Conservation (phyloP, 1,140 invertebrate species). For the Nylanderia fulva region DNA sequence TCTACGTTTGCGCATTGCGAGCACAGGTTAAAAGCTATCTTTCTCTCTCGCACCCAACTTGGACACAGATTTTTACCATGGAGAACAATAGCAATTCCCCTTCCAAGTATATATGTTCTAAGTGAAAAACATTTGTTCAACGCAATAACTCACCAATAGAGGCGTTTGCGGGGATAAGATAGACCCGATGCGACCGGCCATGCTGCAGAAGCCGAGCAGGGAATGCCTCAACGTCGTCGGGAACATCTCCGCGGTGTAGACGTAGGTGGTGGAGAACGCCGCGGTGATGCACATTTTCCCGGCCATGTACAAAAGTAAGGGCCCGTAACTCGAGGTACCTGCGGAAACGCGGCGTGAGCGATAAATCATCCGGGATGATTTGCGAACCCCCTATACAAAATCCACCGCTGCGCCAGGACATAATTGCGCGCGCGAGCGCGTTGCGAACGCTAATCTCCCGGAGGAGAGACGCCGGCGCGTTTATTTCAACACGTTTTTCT, state of each 20-base stretch:
- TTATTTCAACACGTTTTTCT: slow-evolving; percentile 28
- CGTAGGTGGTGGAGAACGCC: slow-evolving; percentile 90
- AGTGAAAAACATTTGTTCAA: too few relatives aligned
- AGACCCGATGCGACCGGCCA: slow-evolving; percentile 90
- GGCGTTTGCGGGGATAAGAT: slow-evolving; percentile 90
- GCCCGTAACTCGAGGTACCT: slow-evolving; percentile 74
- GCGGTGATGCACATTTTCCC: slow-evolving; percentile 92
- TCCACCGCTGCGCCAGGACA: background rate
- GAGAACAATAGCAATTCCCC: too few relatives aligned
- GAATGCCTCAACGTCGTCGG: slow-evolving; percentile 89
- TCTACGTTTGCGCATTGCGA: too few relatives aligned
- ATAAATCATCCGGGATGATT: slow-evolving; percentile 33
- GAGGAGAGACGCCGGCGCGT: slow-evolving; percentile 9
- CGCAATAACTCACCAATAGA: slow-evolving; percentile 88
- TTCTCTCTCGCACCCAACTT: too few relatives aligned
- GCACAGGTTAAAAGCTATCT: too few relatives aligned
- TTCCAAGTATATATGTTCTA: too few relatives aligned
- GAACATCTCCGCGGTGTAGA: slow-evolving; percentile 91
- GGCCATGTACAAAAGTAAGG: slow-evolving; percentile 88
- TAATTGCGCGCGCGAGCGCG: slow-evolving; percentile 23
- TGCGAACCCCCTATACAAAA: too few relatives aligned
- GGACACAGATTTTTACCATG: too few relatives aligned
- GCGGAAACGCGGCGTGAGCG: slow-evolving; percentile 64
- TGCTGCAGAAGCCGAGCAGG: slow-evolving; percentile 89
- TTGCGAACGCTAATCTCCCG: slow-evolving; percentile 23